Conservation (phyloP, 2,797 vertebrate genomes). For the Gambusia yucatana region DNA sequence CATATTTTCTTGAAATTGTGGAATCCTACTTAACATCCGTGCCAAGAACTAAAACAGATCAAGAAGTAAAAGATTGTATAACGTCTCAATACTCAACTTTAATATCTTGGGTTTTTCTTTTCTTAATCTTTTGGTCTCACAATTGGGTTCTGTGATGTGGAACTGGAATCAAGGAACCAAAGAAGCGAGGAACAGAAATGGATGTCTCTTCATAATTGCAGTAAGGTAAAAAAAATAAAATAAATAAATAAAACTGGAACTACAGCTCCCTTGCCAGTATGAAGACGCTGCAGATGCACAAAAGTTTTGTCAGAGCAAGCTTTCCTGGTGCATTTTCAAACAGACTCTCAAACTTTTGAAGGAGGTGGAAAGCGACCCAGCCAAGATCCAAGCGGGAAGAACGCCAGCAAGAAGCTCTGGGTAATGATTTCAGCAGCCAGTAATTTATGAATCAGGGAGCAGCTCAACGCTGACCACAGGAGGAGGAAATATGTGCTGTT, state of each 20-base stretch:
- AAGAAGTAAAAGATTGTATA: background rate
- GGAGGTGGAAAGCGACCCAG: slow-evolving; percentile 7
- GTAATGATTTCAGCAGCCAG: slow-evolving; percentile 10
- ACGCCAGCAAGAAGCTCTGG: slow-evolving; percentile 14
- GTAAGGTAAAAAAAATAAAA: background rate
- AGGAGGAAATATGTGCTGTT: background rate
- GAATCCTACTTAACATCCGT: background rate
- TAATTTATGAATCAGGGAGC: slow-evolving; percentile 20
- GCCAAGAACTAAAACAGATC: background rate
- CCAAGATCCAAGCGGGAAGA: slow-evolving; percentile 11
- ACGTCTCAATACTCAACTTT: background rate
- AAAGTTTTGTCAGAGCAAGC: slow-evolving; percentile 12
- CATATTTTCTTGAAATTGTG: background rate
- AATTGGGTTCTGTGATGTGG: background rate
- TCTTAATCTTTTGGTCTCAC: background rate
- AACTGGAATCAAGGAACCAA: background rate
- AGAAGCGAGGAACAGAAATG: background rate
- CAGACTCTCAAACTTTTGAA: slow-evolving; percentile 5
- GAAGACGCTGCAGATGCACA: background rate
- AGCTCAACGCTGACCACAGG: slow-evolving; percentile 7
- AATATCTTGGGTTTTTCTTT: background rate
- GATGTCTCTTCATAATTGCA: background rate
- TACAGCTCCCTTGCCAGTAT: slow-evolving; percentile 4
- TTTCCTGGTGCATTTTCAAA: slow-evolving; percentile 22
- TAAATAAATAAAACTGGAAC: slow-evolving; percentile 1